phyloP scores from a whole-genome alignment of 2,888 invertebrate genomes.

The Pachydiplax longipennis region DNA sequence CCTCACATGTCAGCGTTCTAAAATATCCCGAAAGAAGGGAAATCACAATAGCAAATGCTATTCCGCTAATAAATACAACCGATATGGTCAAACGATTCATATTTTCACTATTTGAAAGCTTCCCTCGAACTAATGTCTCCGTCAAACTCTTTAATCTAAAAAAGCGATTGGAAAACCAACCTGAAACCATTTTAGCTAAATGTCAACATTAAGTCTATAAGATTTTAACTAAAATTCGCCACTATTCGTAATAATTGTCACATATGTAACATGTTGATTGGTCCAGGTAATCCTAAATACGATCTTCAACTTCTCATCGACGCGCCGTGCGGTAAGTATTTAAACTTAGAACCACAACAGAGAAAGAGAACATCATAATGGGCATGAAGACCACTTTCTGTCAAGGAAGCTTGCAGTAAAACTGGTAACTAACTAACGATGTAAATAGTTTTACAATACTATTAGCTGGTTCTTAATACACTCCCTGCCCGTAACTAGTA shows the following conservation, averaged over 20 bases:
- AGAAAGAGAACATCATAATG: no score
- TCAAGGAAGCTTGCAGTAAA: no score
- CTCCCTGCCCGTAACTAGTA: no score
- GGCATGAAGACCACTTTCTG: no score
- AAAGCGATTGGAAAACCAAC: neutral
- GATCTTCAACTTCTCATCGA: neutral
- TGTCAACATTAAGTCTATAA: neutral
- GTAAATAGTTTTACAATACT: no score
- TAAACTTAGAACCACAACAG: neutral
- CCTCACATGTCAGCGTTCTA: conserved; percentile 23
- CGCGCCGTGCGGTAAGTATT: neutral
- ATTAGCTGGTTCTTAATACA: no score
- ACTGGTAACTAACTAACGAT: no score
- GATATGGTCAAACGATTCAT: conserved; percentile 50
- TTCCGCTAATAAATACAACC: conserved; percentile 50
- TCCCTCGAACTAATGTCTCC: neutral
- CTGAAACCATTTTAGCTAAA: neutral
- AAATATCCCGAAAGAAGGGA: conserved; percentile 49
- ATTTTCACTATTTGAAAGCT: conserved; percentile 16
- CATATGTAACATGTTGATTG: neutral
- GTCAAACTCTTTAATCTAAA: neutral
- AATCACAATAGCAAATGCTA: conserved; percentile 49
- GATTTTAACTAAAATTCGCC: neutral
- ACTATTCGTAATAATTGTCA: neutral
- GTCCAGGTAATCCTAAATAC: neutral